Evolutionary conservation across 1,140 invertebrate species (phyloP).

Genomic region (Cotesia glomerata): DNA sequence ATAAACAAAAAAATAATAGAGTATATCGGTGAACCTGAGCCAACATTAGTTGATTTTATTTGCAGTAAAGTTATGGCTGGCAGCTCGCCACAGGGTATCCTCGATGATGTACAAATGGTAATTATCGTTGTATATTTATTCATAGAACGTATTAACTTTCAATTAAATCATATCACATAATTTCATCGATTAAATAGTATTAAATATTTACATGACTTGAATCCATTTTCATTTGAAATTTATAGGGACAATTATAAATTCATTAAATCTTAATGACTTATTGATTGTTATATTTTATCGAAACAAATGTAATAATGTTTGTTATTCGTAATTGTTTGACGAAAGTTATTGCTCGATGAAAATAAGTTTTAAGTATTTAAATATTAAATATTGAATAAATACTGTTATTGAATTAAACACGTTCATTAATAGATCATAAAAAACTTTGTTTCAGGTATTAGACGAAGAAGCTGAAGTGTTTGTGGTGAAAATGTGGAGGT

Average conservation of each 20-base stretch:
- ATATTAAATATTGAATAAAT: no score
- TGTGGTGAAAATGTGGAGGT: conserved; percentile 99
- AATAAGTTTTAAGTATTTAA: no score
- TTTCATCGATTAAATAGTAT: not conserved
- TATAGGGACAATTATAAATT: not conserved
- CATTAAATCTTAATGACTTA: not conserved
- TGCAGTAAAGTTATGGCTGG: conserved; percentile 96
- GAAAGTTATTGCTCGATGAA: no score
- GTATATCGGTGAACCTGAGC: conserved; percentile 99
- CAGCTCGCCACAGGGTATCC: conserved; percentile 89
- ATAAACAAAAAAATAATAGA: conserved; percentile 99
- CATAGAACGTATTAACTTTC: not conserved
- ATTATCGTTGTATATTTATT: conserved; percentile 38
- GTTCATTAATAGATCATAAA: no score
- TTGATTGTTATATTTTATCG: no score
- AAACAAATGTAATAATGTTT: no score
- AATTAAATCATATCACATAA: no score
- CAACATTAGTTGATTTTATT: conserved; percentile 98
- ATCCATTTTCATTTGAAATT: not conserved
- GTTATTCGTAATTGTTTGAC: no score
- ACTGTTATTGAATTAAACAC: no score
- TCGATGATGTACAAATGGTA: conserved; percentile 99
- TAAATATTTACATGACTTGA: not conserved
- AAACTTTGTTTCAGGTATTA: conserved; percentile 76
- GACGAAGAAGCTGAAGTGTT: conserved; percentile 99